These are phyloP conservation scores for Cyaniris semiargus DNA, from an alignment of 2,888 invertebrate genomes.

Conservation along the genomic window DNA sequence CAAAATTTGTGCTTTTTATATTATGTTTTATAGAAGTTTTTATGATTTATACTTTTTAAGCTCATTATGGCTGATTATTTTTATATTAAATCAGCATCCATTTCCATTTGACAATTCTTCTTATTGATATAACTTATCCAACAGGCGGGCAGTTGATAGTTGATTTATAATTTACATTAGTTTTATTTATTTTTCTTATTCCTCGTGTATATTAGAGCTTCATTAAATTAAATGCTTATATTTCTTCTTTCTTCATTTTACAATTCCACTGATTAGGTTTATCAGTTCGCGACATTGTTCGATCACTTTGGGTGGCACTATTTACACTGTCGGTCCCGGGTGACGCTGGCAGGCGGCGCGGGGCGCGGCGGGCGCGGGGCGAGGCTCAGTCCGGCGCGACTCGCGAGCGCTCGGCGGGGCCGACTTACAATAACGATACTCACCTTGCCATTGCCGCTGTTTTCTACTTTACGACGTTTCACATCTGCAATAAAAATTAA, in stretches of 20 bases:
- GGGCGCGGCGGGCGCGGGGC: constrained; percentile 42
- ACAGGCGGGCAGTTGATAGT: background rate
- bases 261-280: background rate
- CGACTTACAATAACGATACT: constrained; percentile 82
- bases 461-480: constrained; percentile 92
- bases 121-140: background rate
- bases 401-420: constrained; percentile 64
- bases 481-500: constrained; percentile 79
- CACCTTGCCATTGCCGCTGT: constrained; percentile 88
- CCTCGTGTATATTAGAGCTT: background rate
- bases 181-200: background rate
- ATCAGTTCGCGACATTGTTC: constrained; percentile 6
- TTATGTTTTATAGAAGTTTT: background rate
- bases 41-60: background rate
- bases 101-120: background rate
- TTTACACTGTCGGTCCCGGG: background rate
- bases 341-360: background rate
- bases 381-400: constrained; percentile 80
- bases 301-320: background rate
- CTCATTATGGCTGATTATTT: background rate
- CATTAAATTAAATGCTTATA: background rate
- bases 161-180: background rate
- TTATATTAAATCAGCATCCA: background rate
- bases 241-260: background rate
- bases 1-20: background rate